These are phyloP conservation scores for Archocentrus centrarchus DNA, from an alignment of 2,113 vertebrate genomes.

Conservation along the genomic window DNA sequence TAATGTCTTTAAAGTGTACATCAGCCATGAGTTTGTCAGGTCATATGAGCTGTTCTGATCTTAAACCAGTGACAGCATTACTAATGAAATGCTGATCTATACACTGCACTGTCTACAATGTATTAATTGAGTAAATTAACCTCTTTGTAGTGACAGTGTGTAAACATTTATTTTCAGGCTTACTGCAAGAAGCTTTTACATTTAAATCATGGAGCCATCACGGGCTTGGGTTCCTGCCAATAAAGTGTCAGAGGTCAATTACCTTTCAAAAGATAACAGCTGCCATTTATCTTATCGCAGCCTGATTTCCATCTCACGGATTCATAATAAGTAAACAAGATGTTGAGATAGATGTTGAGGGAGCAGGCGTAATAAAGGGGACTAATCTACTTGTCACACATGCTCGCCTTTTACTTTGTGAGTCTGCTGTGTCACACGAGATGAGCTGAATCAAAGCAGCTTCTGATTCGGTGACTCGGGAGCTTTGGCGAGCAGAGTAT, in stretches of 20 bases:
- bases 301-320: slow-evolving; percentile 59
- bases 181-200: slow-evolving; percentile 56
- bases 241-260: slow-evolving; percentile 73
- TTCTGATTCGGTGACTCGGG: slow-evolving; percentile 37
- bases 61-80: neutral
- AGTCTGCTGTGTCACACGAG: slow-evolving; percentile 51
- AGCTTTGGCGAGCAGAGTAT: slow-evolving; percentile 16
- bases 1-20: slow-evolving; percentile 37
- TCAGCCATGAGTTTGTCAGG: slow-evolving; percentile 31
- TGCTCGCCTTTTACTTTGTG: slow-evolving; percentile 38
- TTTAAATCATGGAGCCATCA: slow-evolving; percentile 53
- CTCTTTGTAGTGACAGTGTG: slow-evolving; percentile 6
- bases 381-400: slow-evolving; percentile 62
- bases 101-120: neutral
- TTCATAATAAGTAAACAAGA: slow-evolving; percentile 63
- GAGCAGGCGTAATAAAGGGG: slow-evolving; percentile 41
- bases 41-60: slow-evolving; percentile 17
- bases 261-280: slow-evolving; percentile 68
- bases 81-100: neutral
- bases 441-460: slow-evolving; percentile 53
- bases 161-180: slow-evolving; percentile 61
- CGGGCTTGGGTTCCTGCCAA: slow-evolving; percentile 62
- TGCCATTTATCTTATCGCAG: slow-evolving; percentile 56
- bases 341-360: slow-evolving; percentile 46
- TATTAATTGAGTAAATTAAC: neutral